phyloP scores from a whole-genome alignment of 2,113 vertebrate genomes.

The Hypomesus transpacificus region DNA sequence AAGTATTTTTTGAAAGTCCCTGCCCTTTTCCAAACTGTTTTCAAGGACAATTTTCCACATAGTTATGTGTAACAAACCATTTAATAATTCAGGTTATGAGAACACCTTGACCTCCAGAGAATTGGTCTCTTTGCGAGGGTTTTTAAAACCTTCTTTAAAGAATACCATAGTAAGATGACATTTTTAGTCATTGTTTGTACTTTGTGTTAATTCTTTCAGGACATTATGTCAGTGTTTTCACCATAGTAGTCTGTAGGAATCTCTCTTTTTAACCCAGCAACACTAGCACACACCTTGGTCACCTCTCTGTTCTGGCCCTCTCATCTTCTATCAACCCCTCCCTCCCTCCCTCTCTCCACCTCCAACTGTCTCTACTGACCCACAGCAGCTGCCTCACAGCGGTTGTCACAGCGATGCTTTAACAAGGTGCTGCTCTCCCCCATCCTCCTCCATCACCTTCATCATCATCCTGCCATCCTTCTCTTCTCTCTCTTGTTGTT shows the following conservation, averaged over 20 bases:
- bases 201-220: too few relatives aligned
- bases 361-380: conserved; percentile 45
- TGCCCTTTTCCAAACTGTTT: too few relatives aligned
- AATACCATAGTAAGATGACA: too few relatives aligned
- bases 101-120: too few relatives aligned
- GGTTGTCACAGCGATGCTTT: conserved; percentile 50
- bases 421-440: conserved; percentile 59
- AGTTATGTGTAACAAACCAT: too few relatives aligned
- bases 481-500: not conserved
- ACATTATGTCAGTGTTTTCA: too few relatives aligned
- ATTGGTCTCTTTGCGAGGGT: too few relatives aligned
- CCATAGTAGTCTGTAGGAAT: conserved; percentile 20
- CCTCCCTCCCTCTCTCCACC: conserved; percentile 13
- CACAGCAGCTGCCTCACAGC: conserved; percentile 44
- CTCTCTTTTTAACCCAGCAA: conserved; percentile 3
- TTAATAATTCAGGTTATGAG: too few relatives aligned
- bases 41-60: too few relatives aligned
- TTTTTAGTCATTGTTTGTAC: too few relatives aligned
- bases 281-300: conserved; percentile 25
- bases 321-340: conserved; percentile 27
- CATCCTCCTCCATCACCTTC: conserved; percentile 21
- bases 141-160: too few relatives aligned
- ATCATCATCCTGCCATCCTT: conserved; percentile 3
- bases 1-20: too few relatives aligned
- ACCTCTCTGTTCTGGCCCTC: conserved; percentile 20